These are phyloP conservation scores for Actenoides hombroni DNA, from an alignment of 2,113 vertebrate species.

Conservation along the genomic window DNA sequence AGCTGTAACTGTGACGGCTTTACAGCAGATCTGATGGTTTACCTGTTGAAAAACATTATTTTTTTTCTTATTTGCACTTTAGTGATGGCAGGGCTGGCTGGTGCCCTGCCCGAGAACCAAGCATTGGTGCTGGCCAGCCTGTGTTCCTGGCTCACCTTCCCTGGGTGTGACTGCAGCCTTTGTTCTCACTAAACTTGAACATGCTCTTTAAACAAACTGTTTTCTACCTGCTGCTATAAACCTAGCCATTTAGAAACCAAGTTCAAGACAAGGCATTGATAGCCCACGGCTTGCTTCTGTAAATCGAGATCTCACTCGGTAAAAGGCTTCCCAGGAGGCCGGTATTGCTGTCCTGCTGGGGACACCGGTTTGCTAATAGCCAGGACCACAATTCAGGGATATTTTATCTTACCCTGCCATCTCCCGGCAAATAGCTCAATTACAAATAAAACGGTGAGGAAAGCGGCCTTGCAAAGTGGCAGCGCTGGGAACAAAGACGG, in stretches of 20 bases:
- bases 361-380: rapidly evolving
- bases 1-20: background rate
- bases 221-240: background rate
- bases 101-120: background rate
- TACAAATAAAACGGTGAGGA: rapidly evolving
- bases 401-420: conserved; percentile 17
- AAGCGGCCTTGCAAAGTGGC: background rate
- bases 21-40: background rate
- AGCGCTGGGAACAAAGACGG: background rate
- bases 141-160: rapidly evolving
- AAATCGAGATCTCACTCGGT: background rate
- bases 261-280: background rate
- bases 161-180: background rate
- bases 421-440: background rate
- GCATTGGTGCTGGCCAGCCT: rapidly evolving
- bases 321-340: background rate
- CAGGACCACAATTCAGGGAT: background rate
- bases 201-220: background rate
- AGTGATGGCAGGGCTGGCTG: background rate
- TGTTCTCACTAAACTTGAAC: background rate
- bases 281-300: background rate
- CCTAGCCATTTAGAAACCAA: background rate
- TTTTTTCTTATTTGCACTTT: background rate
- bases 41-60: too few relatives aligned
- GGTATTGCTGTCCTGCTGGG: rapidly evolving